Conservation (phyloP, 2,113 vertebrate genomes). For the Gobio gobio region DNA sequence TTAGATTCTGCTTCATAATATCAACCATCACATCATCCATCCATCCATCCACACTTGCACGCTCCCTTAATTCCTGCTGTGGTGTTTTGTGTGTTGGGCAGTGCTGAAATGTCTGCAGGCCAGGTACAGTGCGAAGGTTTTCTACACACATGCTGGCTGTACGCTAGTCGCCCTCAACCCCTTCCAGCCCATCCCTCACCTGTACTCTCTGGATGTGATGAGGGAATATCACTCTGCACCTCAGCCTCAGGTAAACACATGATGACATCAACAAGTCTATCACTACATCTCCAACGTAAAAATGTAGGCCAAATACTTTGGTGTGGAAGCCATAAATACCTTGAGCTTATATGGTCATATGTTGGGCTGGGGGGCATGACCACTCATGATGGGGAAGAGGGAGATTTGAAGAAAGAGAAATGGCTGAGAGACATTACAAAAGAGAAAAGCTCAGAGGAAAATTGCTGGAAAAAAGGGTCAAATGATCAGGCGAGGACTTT, state of each 20-base stretch:
- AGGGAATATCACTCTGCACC: slow-evolving; percentile 84
- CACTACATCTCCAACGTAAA: background rate
- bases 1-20: background rate
- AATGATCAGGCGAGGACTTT: no score
- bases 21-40: background rate
- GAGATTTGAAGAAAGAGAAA: no score
- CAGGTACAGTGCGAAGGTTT: slow-evolving; percentile 82
- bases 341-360: background rate
- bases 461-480: no score
- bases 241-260: slow-evolving; percentile 83
- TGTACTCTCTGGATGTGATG: slow-evolving; percentile 90
- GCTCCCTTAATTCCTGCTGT: slow-evolving; percentile 44
- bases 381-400: no score
- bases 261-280: background rate
- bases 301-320: background rate
- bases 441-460: no score
- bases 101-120: slow-evolving; percentile 95
- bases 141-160: slow-evolving; percentile 96
- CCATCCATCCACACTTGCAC: no score
- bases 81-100: slow-evolving; percentile 62
- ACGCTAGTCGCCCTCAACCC: slow-evolving; percentile 96
- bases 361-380: background rate
- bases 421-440: no score
- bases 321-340: background rate
- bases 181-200: slow-evolving; percentile 85